These are phyloP conservation scores for Drosophila quadrilineata DNA, from an alignment of 1,140 invertebrate species.

Conservation along the genomic window DNA sequence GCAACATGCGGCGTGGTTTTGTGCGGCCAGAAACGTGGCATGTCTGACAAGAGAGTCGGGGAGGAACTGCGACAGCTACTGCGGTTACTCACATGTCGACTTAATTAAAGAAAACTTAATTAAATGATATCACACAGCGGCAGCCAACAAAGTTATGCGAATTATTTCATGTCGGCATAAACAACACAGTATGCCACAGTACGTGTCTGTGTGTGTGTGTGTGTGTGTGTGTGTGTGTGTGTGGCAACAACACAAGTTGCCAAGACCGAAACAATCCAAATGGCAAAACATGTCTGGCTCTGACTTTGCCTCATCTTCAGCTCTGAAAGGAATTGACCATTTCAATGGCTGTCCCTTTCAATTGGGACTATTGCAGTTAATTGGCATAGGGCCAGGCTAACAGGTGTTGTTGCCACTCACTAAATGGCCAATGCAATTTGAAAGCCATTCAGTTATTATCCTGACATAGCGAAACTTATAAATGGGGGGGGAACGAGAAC, in stretches of 20 bases:
- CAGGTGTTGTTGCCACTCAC: slow-evolving; percentile 24
- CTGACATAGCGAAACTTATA: slow-evolving; percentile 19
- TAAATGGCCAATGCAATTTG: slow-evolving; percentile 14
- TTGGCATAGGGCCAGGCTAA: slow-evolving; percentile 19
- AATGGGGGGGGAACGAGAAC: background rate
- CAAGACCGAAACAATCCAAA: background rate
- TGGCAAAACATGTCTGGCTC: no score
- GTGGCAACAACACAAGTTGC: background rate
- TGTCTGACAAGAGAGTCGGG: slow-evolving; percentile 9
- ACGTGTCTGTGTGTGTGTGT: background rate
- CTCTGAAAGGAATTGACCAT: no score
- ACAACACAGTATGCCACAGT: no score
- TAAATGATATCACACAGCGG: slow-evolving; percentile 72
- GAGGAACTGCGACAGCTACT: slow-evolving; percentile 15
- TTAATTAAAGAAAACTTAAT: slow-evolving; percentile 79
- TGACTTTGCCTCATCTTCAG: background rate
- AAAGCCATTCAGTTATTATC: slow-evolving; percentile 21
- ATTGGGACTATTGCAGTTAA: slow-evolving; percentile 6
- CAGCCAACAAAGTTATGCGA: slow-evolving; percentile 64
- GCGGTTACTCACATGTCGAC: slow-evolving; percentile 54
- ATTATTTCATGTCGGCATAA: slow-evolving; percentile 44
- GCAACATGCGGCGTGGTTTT: slow-evolving; percentile 50
- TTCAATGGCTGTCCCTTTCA: slow-evolving; percentile 18
- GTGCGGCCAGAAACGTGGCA: slow-evolving; percentile 19
- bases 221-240: slow-evolving; percentile 1